phyloP scores from a whole-genome alignment of 2,888 invertebrate species.

The Mesochorus sp. region DNA sequence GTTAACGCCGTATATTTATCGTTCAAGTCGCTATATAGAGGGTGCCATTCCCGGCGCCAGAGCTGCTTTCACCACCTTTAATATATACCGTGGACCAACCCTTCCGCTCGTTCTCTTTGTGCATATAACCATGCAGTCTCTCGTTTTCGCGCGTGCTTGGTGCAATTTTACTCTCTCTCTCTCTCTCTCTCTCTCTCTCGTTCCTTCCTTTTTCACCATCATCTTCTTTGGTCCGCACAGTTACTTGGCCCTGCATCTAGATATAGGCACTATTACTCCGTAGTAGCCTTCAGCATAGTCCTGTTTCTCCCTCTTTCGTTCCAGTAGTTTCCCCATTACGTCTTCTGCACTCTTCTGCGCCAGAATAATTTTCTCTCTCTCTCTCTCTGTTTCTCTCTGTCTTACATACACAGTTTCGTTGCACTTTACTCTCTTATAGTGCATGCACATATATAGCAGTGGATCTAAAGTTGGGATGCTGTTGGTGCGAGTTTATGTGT shows the following conservation, averaged over 20 bases:
- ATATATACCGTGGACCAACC: slow-evolving; percentile 23
- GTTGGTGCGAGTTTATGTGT: background rate
- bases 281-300: slow-evolving; percentile 32
- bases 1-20: slow-evolving; percentile 46
- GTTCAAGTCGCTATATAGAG: slow-evolving; percentile 30
- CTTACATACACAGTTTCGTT: slow-evolving; percentile 10
- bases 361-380: slow-evolving; percentile 32
- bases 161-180: slow-evolving; percentile 40
- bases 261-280: slow-evolving; percentile 26
- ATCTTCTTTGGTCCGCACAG: slow-evolving; percentile 33
- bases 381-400: no score
- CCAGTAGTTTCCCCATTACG: slow-evolving; percentile 1
- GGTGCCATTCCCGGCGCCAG: slow-evolving; percentile 35
- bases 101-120: background rate
- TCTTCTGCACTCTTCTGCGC: slow-evolving; percentile 24
- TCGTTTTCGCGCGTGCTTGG: slow-evolving; percentile 46
- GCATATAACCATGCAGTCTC: slow-evolving; percentile 8
- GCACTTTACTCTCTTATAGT: slow-evolving; percentile 34
- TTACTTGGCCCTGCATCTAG: slow-evolving; percentile 48
- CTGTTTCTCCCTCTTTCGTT: slow-evolving; percentile 16
- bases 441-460: background rate
- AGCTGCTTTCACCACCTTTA: slow-evolving; percentile 19
- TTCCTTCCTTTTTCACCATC: slow-evolving; percentile 49
- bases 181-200: slow-evolving; percentile 58
- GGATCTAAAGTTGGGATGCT: slow-evolving; percentile 29